These are phyloP conservation scores for Argopecten irradians DNA, from an alignment of 1,140 invertebrate genomes.

Conservation along the genomic window DNA sequence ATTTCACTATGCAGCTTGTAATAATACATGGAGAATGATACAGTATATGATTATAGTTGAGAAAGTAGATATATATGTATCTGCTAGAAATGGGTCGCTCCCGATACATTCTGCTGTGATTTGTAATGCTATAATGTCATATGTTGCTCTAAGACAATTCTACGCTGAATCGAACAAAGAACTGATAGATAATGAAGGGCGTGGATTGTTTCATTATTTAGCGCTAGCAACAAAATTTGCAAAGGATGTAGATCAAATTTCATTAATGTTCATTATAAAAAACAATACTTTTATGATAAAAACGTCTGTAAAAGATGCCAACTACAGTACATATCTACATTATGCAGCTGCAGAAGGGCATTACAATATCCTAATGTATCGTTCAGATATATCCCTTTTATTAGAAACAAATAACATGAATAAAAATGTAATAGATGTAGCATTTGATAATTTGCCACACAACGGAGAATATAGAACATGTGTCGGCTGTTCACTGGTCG, in stretches of 20 bases:
- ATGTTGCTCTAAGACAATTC: background rate
- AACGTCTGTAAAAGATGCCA: background rate
- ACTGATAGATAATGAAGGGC: background rate
- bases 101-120: background rate
- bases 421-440: background rate
- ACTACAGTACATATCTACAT: background rate
- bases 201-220: background rate
- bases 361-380: background rate
- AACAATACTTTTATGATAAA: too few species aligned
- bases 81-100: background rate
- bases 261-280: background rate
- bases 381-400: background rate
- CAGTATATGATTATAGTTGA: background rate
- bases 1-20: constrained; percentile 1
- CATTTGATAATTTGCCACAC: background rate
- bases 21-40: background rate
- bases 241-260: background rate
- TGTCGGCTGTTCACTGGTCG: background rate
- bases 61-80: background rate
- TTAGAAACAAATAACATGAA: background rate
- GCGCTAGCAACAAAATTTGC: background rate
- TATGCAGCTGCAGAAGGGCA: background rate
- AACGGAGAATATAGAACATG: background rate
- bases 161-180: background rate
- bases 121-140: background rate